phyloP scores from a whole-genome alignment of 2,888 invertebrate species.

The Callinectes sapidus region DNA sequence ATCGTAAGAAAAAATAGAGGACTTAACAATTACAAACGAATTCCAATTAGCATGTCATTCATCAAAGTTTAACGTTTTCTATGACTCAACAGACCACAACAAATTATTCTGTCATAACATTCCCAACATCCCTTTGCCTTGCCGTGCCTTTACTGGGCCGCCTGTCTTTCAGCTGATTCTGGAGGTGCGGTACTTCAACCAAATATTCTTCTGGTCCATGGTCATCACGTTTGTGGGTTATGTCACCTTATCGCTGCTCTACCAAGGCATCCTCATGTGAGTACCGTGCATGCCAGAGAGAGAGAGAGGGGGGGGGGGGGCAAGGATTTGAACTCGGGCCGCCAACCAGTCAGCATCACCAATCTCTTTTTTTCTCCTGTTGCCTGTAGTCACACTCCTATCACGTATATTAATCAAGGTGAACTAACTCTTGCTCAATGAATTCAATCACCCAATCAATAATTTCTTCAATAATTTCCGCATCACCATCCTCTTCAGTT shows the following conservation, averaged over 20 bases:
- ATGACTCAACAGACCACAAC: neutral
- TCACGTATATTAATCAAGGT: too few species aligned
- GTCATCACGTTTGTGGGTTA: constrained; percentile 80
- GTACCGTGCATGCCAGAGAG: neutral
- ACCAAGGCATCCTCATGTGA: constrained; percentile 78
- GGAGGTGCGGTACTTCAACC: constrained; percentile 81
- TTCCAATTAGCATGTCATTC: neutral
- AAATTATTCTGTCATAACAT: neutral
- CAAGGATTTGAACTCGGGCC: too few species aligned
- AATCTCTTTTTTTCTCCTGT: too few species aligned
- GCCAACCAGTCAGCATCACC: too few species aligned
- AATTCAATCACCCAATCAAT: neutral
- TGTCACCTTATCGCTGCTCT: constrained; percentile 79
- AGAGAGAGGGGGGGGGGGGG: neutral
- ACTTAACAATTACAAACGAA: neutral
- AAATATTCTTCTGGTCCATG: constrained; percentile 78
- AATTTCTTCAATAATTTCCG: neutral
- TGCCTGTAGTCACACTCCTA: too few species aligned
- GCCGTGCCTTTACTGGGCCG: neutral
- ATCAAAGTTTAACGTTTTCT: neutral
- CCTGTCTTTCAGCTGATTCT: constrained; percentile 78
- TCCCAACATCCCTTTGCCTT: neutral
- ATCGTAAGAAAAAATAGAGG: neutral
- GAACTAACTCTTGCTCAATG: too few species aligned
- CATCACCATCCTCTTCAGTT: neutral